Percentiles rank a stretch among this genome's conserved stretches.
These are phyloP conservation scores for Toxotes jaculatrix DNA, from an alignment of 2,113 vertebrate genomes.

Conservation along the genomic window DNA sequence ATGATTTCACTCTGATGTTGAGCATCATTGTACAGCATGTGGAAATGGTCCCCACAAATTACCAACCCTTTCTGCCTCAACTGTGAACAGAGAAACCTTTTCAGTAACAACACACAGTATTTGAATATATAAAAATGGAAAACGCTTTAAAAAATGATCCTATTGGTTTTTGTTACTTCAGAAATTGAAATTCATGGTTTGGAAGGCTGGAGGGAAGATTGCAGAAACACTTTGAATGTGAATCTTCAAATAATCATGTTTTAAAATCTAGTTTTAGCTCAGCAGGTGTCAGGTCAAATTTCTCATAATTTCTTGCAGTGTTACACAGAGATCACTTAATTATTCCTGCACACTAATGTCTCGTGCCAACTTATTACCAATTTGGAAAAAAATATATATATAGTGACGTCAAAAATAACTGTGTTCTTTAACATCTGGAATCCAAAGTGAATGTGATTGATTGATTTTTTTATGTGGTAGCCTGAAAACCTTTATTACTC, in stretches of 20 bases:
- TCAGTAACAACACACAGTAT: conserved; percentile 71
- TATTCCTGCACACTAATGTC: neutral
- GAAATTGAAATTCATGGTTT: neutral
- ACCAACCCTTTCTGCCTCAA: conserved; percentile 24
- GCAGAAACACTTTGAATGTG: neutral
- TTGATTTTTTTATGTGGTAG: neutral
- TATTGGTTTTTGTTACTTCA: neutral
- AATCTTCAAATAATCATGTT: neutral
- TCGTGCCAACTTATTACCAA: too few species aligned
- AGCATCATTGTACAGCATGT: conserved; percentile 83
- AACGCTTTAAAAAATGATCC: neutral
- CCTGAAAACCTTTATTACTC: neutral
- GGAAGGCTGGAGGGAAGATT: neutral
- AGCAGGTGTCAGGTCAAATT: neutral
- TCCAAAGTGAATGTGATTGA: neutral
- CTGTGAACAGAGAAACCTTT: conserved; percentile 81
- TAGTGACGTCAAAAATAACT: neutral
- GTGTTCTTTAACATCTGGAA: neutral
- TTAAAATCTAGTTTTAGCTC: neutral
- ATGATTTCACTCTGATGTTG: conserved; percentile 55
- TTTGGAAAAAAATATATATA: neutral
- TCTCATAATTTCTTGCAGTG: neutral
- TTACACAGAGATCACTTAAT: neutral
- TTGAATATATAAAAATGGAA: neutral
- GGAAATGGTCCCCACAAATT: conserved; percentile 71